phyloP scores from a whole-genome alignment of 2,888 invertebrate genomes.

The Tetanocera ferruginea region DNA sequence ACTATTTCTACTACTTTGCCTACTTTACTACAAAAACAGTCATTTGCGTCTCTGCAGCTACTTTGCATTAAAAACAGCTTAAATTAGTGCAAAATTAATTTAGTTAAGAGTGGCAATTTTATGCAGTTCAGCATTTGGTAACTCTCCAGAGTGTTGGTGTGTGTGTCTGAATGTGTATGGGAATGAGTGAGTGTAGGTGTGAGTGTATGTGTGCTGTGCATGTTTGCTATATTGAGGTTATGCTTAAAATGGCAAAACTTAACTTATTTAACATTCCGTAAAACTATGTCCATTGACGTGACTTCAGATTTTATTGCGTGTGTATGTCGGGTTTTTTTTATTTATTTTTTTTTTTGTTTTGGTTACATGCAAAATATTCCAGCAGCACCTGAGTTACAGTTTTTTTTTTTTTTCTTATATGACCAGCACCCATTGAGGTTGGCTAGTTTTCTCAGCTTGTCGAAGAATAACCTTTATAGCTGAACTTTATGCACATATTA shows the following conservation, averaged over 20 bases:
- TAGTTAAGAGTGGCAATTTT: constrained; percentile 27
- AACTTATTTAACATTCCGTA: constrained; percentile 31
- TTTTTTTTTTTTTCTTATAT: neutral
- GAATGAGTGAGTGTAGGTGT: neutral
- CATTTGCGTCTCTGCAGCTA: neutral
- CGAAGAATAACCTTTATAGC: too few relatives aligned
- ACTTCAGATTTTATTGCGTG: constrained; percentile 38
- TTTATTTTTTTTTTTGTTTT: neutral
- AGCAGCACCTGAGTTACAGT: too few relatives aligned
- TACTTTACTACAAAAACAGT: neutral
- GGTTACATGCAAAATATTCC: too few relatives aligned
- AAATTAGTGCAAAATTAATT: constrained; percentile 32
- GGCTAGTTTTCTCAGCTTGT: too few relatives aligned
- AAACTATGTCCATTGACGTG: constrained; percentile 31
- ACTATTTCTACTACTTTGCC: neutral
- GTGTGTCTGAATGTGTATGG: neutral
- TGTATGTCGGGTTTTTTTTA: neutral
- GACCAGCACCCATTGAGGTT: too few relatives aligned
- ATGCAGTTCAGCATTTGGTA: constrained; percentile 23
- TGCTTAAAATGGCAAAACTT: constrained; percentile 30
- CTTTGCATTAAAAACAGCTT: constrained; percentile 23
- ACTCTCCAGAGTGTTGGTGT: neutral
- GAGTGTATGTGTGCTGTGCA: neutral
- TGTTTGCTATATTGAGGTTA: constrained; percentile 14
- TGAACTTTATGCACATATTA: too few relatives aligned